A percentile compares a stretch with the other conserved stretches of the same genome.
These are phyloP conservation scores for Argyresthia albistria DNA, from an alignment of 2,888 invertebrate species.

Conservation along the genomic window DNA sequence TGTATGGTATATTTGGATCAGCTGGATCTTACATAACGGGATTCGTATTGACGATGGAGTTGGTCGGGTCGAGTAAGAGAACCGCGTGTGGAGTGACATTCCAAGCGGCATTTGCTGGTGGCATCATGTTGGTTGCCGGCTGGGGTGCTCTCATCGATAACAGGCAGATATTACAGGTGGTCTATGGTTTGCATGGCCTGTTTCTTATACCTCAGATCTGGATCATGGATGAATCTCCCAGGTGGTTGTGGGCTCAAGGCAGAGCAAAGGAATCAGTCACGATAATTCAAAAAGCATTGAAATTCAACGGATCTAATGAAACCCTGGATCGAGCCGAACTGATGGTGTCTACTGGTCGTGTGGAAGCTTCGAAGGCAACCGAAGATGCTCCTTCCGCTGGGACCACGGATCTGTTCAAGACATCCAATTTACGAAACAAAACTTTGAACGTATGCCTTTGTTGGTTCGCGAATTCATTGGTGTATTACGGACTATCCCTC, in stretches of 20 bases:
- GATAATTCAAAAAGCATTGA: constrained; percentile 83
- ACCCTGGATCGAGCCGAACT: constrained; percentile 76
- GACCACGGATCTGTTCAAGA: constrained; percentile 82
- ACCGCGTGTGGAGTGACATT: constrained; percentile 87
- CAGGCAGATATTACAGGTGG: constrained; percentile 80
- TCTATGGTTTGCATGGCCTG: constrained; percentile 83
- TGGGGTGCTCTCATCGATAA: constrained; percentile 86
- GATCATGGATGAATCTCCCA: constrained; percentile 91
- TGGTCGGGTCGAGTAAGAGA: constrained; percentile 84
- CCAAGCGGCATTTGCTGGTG: constrained; percentile 83
- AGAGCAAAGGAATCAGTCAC: constrained; percentile 79
- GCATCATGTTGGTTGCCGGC: constrained; percentile 86
- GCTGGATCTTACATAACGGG: constrained; percentile 83
- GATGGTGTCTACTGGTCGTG: constrained; percentile 74
- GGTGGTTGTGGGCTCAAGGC: constrained; percentile 91
- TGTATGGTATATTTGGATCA: constrained; percentile 87
- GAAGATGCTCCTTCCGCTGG: constrained; percentile 63
- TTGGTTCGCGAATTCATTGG: constrained; percentile 92
- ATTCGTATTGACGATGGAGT: constrained; percentile 84
- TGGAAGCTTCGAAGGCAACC: constrained; percentile 47
- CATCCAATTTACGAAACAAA: constrained; percentile 83
- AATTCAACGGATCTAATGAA: constrained; percentile 76
- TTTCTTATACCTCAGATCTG: constrained; percentile 86
- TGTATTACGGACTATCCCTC: constrained; percentile 87
- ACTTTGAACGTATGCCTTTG: constrained; percentile 86